A percentile compares a stretch with the other conserved stretches of the same genome.
phyloP scores from a whole-genome alignment of 2,113 vertebrate genomes.

The Dasyurus viverrinus region DNA sequence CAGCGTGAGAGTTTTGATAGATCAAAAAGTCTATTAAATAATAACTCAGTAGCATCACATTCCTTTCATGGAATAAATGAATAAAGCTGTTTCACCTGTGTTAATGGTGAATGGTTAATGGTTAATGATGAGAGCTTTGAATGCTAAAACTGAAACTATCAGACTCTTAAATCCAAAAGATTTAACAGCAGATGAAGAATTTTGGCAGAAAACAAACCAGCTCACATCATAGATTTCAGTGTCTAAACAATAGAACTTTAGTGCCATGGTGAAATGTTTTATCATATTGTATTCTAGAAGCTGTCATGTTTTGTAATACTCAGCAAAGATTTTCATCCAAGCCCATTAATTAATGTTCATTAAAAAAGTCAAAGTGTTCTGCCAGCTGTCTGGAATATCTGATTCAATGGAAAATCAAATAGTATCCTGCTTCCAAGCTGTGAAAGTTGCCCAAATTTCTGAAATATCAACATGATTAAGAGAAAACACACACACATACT shows the following conservation, averaged over 20 bases:
- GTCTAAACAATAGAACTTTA: background rate
- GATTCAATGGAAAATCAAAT: background rate
- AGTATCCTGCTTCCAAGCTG: background rate
- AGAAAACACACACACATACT: background rate
- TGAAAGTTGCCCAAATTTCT: background rate
- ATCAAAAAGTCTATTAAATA: background rate
- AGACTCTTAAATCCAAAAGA: constrained; percentile 2
- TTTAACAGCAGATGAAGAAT: background rate
- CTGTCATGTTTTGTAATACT: constrained; percentile 10
- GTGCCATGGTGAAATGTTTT: constrained; percentile 17
- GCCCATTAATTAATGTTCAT: constrained; percentile 36
- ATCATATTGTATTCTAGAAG: background rate
- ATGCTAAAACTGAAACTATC: constrained; percentile 29
- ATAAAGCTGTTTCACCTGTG: background rate
- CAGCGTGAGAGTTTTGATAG: constrained; percentile 37
- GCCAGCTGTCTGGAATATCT: background rate
- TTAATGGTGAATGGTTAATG: no score
- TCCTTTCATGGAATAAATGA: background rate
- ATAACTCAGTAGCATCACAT: background rate
- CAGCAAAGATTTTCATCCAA: constrained; percentile 21
- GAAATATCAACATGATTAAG: background rate
- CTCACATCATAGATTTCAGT: background rate
- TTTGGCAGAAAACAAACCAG: background rate
- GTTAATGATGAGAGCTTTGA: constrained; percentile 16
- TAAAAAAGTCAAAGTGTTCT: constrained; percentile 18